Evolutionary conservation across 2,797 vertebrate genomes (phyloP), one percentile per base, ranked within the genome.

Genomic region (Molossus molossus): DNA sequence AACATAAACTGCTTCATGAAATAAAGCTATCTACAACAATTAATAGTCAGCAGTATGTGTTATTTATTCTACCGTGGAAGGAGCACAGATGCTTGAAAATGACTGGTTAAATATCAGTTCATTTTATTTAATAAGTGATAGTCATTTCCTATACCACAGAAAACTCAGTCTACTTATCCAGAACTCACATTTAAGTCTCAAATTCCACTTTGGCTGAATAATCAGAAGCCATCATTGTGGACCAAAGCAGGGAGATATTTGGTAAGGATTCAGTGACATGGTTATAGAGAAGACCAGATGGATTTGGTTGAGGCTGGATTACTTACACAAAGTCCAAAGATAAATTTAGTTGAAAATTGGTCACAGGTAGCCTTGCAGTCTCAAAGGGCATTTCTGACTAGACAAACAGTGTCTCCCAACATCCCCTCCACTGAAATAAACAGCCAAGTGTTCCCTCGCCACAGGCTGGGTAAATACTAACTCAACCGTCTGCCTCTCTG

Each of bases 391-490:
- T 95, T 97, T 97, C 93, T 97, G 95, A 97, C 96, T 96, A 94
- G 97, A 97, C 97, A 98, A 96, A 98, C 96, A 97, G 95, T 33
- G 69, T 96, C 97, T 97, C 85, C 96, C 96, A 97, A 84, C 96
- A 97, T 97, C 97, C 94, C 97, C 73, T 97, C 69, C 62, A n/a
- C 97, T 92, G 97, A 90, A 96, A 98, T 98, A 97, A 98, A 97
- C 97, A 98, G 96, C 94, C 40, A 72, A 96, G 94, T 98, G 97
- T 98, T 98, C 97, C 83, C 91, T 97, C 0, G 62, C 97, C 97
- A 94, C 97, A 97, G 97, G 83, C 96, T 97, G 93, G 91, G 97
- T 97, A 98, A 98, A 98, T 96, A 98, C 96, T 57, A 93, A 95
- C 91, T 90, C 64, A 97, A 96, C 97, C 18, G 93, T 95, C 97